Conservation (phyloP, 2,888 invertebrate genomes). For the Scelioninae gen. 2 region DNA sequence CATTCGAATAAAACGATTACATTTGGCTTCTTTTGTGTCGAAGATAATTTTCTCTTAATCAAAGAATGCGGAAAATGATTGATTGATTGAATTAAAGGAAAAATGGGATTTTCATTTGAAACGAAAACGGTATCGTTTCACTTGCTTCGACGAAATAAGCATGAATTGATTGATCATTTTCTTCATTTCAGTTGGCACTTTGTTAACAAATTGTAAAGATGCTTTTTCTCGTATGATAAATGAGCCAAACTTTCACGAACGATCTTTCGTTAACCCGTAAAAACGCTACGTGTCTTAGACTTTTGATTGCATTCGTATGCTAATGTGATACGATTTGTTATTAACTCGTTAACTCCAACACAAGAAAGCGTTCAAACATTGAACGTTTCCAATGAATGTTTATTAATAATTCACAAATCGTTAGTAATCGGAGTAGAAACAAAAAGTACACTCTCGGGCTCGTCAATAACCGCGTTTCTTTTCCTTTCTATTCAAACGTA, state of each 20-base stretch:
- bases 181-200: conserved; percentile 36
- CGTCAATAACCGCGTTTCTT: too few species aligned
- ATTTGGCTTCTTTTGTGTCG: too few species aligned
- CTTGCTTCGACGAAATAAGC: conserved; percentile 27
- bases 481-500: too few species aligned
- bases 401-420: too few species aligned
- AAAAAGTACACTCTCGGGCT: too few species aligned
- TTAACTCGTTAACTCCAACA: too few species aligned
- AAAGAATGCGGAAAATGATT: conserved; percentile 6
- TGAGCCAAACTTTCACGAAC: conserved; percentile 32
- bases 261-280: conserved; percentile 1
- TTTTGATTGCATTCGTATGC: conserved; percentile 8
- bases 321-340: conserved; percentile 5
- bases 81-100: conserved; percentile 3
- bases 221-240: conserved; percentile 44
- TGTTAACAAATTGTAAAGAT: conserved; percentile 44
- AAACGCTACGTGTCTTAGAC: conserved; percentile 5
- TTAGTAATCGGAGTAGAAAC: too few species aligned
- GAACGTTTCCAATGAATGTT: too few species aligned
- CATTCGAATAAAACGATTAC: too few species aligned
- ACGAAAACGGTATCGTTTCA: conserved; percentile 37
- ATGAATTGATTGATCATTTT: conserved; percentile 43
- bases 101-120: conserved; percentile 18
- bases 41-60: conserved; percentile 5
- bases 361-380: too few species aligned